Evolutionary conservation across 1,140 invertebrate genomes (phyloP), one percentile per base, ranked within the genome.

Genomic region (Diploscapter pachys): DNA sequence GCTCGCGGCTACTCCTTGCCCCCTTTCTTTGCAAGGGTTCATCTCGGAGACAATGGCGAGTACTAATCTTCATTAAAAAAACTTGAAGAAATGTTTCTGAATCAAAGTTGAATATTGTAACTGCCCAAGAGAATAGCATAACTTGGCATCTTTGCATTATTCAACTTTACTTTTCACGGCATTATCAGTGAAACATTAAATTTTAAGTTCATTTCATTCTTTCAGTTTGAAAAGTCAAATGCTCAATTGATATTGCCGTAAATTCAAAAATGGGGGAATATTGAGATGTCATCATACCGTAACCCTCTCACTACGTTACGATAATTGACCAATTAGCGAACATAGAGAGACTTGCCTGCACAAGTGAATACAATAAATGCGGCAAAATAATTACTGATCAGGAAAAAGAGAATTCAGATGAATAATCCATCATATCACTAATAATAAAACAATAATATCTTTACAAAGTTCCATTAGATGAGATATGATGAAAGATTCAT

Each of bases 61-160:
- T 31, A 31, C 31, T 31, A 31, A 9, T 9, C 63, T 50, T 68
- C 66, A n/a, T 68, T 68, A 55, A 68, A 52, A 65, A 65, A 65
- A 59, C 57, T 0, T 11, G 31, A 11, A 59, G 31, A 59, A 59
- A 0, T 59, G 57, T 59, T 59, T 59, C 31, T 59, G 1, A 59
- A 59, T 31, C 9, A 59, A 59, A 11, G 57, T 59, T 11, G 57
- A 31, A 59, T 11, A 59, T 31, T 59, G 9, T 31, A 11, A 31
- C 57, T 59, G 9, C 31, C 57, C 9, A 59, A 31, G 31, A 31
- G 31, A 31, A 31, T 0, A 31, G 31, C 31, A 31, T 1, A 31
- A 31, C 1, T 31, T 31, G 0, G 31, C 31, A 31, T 1, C 31
- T 31, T 31, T 31, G 31, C 31, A 31, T 31, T 31, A 31, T 1